Base-by-base conservation (phyloP, 1,140 invertebrate species). In the Asobara japonica region DNA sequence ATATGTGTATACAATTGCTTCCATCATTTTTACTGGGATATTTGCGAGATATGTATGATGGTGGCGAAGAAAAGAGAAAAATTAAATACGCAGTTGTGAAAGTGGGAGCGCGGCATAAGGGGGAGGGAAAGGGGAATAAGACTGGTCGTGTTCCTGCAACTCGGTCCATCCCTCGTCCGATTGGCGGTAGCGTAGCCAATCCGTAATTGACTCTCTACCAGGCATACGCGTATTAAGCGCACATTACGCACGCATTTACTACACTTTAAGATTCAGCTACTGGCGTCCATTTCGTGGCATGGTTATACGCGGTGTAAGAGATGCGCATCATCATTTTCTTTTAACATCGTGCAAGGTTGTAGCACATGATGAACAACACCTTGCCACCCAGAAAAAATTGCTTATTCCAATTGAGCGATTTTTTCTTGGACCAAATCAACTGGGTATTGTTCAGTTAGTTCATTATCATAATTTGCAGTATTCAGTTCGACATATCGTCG, bases 151-250 rank as follows among this genome's bases (percentile, higher is more conserved):
- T 62, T 29, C 8, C 60, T 5, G 60, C 11, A 27, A 30, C 29
- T 16, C n/a, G 60, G 45, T 60, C 48, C 29, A 56, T 60, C 45
- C 66, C 30, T 69, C 10, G 18, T 33, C 5, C 48, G 66, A 69
- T 60, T 69, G 66, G 66, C 66, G 66, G 66, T 69, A 69, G 66
- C 48, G 66, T 69, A 33, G 48, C 66, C 45, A 69, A 69, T 69
- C 27, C 48, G 66, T 69, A 69, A 69, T 69, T 69, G 66, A 69
- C 48, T 56, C 66, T 56, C 48, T 48, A 56, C 66, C 41, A n/a
- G 10, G 66, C 29, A 56, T 69, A 69, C 48, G 45, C 27, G 66
- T 60, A 69, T 60, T 69, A 60, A 60, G 66, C 66, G 48, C 66
- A 31, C 45, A 69, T 69, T 69, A 69, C 66, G 20, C n/a, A 69